phyloP scores from a whole-genome alignment of 2,797 vertebrate species.

The Diglossa cyanea region DNA sequence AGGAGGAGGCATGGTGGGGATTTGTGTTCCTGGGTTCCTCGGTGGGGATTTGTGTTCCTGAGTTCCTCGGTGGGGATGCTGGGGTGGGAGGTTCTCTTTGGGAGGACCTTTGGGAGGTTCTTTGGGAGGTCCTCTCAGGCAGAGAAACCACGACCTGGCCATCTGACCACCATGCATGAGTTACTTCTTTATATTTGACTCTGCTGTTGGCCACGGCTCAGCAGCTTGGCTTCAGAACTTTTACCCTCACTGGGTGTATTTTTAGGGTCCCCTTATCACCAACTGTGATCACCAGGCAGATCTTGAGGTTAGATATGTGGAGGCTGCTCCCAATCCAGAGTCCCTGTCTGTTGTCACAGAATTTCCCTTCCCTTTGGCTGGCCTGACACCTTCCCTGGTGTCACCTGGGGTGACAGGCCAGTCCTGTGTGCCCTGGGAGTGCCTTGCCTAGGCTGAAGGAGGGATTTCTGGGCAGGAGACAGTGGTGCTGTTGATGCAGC shows the following conservation, averaged over 20 bases:
- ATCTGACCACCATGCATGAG: neutral
- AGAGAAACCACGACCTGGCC: accelerated
- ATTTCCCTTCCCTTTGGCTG: neutral
- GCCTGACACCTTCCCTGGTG: neutral
- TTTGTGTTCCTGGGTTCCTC: accelerated
- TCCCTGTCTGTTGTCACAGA: neutral
- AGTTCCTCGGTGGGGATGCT: neutral
- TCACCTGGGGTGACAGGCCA: neutral
- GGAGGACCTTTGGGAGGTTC: neutral
- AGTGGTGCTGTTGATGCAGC: neutral
- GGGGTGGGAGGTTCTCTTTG: neutral
- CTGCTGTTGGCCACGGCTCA: neutral
- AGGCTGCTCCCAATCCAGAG: neutral
- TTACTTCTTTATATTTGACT: neutral
- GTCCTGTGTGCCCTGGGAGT: neutral
- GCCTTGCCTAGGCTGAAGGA: neutral
- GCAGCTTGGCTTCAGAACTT: neutral
- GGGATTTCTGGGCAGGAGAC: neutral
- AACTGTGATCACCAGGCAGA: neutral
- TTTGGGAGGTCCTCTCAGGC: neutral
- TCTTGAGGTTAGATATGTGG: neutral
- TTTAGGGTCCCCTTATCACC: neutral
- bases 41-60: neutral
- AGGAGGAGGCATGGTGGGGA: neutral
- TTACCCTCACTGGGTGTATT: neutral